These are phyloP conservation scores for Aplochiton taeniatus DNA, from an alignment of 2,797 vertebrate species.

Conservation along the genomic window DNA sequence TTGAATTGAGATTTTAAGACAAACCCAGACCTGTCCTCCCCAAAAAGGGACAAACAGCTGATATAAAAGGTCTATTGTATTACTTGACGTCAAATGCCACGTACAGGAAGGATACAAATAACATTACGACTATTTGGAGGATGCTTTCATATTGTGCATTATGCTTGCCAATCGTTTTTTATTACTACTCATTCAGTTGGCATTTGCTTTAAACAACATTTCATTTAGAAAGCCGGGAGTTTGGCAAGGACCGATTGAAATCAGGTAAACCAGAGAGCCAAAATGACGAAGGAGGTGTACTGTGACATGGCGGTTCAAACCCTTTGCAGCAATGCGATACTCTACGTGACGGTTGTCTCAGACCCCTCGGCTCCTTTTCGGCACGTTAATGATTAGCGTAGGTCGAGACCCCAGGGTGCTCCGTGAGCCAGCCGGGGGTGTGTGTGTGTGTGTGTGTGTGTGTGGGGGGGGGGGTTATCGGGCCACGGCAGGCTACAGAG, in stretches of 20 bases:
- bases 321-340: background rate
- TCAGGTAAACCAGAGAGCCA: background rate
- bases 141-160: conserved; percentile 25
- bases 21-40: background rate
- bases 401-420: background rate
- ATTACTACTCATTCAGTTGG: background rate
- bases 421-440: background rate
- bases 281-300: background rate
- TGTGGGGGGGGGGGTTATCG: background rate
- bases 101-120: conserved; percentile 21
- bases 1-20: conserved; percentile 16
- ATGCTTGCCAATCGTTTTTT: background rate
- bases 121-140: conserved; percentile 17
- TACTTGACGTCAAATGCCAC: conserved; percentile 17
- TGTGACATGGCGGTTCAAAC: background rate
- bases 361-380: background rate
- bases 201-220: background rate
- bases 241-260: background rate
- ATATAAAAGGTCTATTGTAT: conserved; percentile 27
- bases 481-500: background rate
- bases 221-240: background rate
- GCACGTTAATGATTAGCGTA: conserved; percentile 3
- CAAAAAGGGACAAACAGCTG: conserved; percentile 15
- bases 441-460: background rate
- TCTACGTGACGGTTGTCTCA: too few relatives aligned